These are phyloP conservation scores for Dinothrombium tinctorium DNA, from an alignment of 1,140 invertebrate species.

Conservation along the genomic window DNA sequence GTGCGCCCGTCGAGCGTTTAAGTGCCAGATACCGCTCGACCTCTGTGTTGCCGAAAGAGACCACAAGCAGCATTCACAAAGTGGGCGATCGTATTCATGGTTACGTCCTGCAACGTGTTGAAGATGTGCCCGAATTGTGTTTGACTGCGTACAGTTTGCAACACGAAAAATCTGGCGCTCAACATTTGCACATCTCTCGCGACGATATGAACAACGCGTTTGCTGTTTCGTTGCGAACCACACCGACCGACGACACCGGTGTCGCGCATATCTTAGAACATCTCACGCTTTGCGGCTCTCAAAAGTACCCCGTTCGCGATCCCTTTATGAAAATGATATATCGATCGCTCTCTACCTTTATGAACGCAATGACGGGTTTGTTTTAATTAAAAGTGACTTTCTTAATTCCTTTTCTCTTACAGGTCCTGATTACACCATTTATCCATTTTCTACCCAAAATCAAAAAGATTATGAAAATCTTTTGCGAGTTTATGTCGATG, in stretches of 20 bases:
- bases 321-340: conserved; percentile 91
- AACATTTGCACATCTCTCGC: conserved; percentile 64
- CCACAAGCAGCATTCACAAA: too few relatives aligned
- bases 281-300: conserved; percentile 63
- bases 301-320: conserved; percentile 54
- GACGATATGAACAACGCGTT: conserved; percentile 50
- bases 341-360: conserved; percentile 72
- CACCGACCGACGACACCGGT: conserved; percentile 64
- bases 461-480: conserved; percentile 41
- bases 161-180: conserved; percentile 56
- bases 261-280: conserved; percentile 85
- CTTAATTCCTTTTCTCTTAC: conserved; percentile 10
- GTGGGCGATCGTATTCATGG: conserved; percentile 16
- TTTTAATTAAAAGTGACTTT: conserved; percentile 3
- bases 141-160: conserved; percentile 45
- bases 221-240: conserved; percentile 66
- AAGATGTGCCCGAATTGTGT: conserved; percentile 34
- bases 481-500: conserved; percentile 54
- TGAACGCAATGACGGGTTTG: conserved; percentile 74
- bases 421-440: conserved; percentile 75
- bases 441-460: conserved; percentile 83
- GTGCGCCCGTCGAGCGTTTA: too few relatives aligned
- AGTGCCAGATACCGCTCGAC: too few relatives aligned
- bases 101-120: conserved; percentile 19
- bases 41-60: too few relatives aligned